These are phyloP conservation scores for Corvus hawaiiensis DNA, from an alignment of 2,113 vertebrate species.

Conservation along the genomic window DNA sequence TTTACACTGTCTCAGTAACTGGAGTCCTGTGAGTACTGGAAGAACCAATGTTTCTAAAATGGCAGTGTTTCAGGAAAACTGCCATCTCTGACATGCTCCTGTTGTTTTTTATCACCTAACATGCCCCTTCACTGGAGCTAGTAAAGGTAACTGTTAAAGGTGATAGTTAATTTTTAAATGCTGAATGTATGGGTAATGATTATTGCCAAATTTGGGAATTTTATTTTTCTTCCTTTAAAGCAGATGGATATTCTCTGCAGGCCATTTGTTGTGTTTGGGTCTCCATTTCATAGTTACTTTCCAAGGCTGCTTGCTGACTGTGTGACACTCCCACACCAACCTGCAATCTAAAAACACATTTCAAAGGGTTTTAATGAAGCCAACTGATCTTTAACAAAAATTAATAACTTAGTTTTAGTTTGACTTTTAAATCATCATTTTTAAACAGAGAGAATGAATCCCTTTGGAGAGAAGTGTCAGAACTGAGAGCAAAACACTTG, in stretches of 20 bases:
- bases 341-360: not conserved
- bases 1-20: not conserved
- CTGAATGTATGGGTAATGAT: not conserved
- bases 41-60: not conserved
- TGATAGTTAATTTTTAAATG: not conserved
- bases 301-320: not conserved
- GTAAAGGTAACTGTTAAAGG: not conserved
- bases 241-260: not conserved
- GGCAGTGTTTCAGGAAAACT: not conserved
- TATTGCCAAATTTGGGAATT: not conserved
- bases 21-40: not conserved
- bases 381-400: not conserved
- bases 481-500: conserved; percentile 89
- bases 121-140: not conserved
- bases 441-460: conserved; percentile 89
- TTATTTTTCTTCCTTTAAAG: not conserved
- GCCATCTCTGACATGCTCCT: not conserved
- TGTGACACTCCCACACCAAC: not conserved
- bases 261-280: not conserved
- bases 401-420: not conserved
- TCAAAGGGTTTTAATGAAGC: not conserved
- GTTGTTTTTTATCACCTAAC: not conserved
- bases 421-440: not conserved
- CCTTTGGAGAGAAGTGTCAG: conserved; percentile 92
- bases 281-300: not conserved